phyloP scores from a whole-genome alignment of 2,888 invertebrate species.

The Helobdella robusta region DNA sequence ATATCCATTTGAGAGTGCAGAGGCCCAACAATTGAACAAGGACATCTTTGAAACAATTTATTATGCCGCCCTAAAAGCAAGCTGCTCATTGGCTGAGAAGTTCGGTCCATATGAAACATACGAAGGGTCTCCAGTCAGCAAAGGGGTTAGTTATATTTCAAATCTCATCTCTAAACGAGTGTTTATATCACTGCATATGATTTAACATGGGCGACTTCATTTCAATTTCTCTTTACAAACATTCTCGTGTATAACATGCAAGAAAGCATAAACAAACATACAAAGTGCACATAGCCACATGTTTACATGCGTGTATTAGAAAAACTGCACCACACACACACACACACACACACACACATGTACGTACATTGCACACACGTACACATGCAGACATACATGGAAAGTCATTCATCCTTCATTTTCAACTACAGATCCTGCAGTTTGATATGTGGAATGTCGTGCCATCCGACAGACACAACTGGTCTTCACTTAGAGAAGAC shows the following conservation, averaged over 20 bases:
- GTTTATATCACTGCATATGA: too few relatives aligned
- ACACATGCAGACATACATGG: too few relatives aligned
- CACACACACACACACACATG: too few relatives aligned
- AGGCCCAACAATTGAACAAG: conserved; percentile 63
- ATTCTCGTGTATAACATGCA: too few relatives aligned
- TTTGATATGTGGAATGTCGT: conserved; percentile 93
- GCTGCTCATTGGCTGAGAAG: conserved; percentile 79
- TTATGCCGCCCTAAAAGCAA: conserved; percentile 88
- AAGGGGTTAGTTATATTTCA: conserved; percentile 57
- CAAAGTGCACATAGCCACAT: too few relatives aligned
- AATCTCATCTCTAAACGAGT: too few relatives aligned
- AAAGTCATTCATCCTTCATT: neutral
- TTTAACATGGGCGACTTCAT: too few relatives aligned
- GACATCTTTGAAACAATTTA: conserved; percentile 97
- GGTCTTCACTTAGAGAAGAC: conserved; percentile 69
- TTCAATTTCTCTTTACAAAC: neutral
- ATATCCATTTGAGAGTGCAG: conserved; percentile 34
- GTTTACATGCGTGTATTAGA: too few relatives aligned
- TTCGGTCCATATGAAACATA: conserved; percentile 83
- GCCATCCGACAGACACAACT: conserved; percentile 72
- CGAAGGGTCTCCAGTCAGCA: conserved; percentile 78
- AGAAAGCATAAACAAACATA: too few relatives aligned
- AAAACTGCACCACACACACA: too few relatives aligned
- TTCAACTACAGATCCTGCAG: conserved; percentile 66
- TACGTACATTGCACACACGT: too few relatives aligned